phyloP scores from a whole-genome alignment of 2,797 vertebrate species.

The Syngnathus rostellatus region DNA sequence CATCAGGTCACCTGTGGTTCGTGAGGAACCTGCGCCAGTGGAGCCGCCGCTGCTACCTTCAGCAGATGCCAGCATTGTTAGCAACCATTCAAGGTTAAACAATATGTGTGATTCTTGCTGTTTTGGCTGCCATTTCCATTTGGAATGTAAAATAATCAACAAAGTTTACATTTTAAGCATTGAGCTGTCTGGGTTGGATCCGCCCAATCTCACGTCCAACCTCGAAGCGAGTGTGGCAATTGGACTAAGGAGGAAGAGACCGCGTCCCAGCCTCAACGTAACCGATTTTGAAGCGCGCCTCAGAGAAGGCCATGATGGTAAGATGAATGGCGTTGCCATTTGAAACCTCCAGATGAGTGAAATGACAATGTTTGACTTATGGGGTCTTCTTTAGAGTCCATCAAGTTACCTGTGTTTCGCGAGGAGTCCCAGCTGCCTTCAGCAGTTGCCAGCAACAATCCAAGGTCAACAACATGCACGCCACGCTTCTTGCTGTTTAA shows the following conservation, averaged over 20 bases:
- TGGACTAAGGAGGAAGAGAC: too few relatives aligned
- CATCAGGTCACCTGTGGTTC: conserved; percentile 56
- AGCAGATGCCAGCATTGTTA: conserved; percentile 12
- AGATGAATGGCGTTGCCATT: too few relatives aligned
- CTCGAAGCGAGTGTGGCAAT: too few relatives aligned
- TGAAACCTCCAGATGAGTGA: too few relatives aligned
- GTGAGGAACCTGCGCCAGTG: conserved; percentile 24
- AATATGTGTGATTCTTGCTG: not conserved
- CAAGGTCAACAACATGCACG: conserved; percentile 35
- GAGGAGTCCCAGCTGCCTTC: conserved; percentile 18
- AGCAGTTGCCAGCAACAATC: conserved; percentile 20
- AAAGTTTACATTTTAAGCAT: not conserved
- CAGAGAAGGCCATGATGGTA: too few relatives aligned
- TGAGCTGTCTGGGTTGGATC: too few relatives aligned
- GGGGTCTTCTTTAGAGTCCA: too few relatives aligned
- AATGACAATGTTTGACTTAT: too few relatives aligned
- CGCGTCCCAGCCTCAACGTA: too few relatives aligned
- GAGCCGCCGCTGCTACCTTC: conserved; percentile 18
- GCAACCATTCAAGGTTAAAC: conserved; percentile 41
- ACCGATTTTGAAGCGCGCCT: too few relatives aligned
- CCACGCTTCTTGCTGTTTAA: not conserved
- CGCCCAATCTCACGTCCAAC: too few relatives aligned
- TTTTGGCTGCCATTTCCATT: not conserved
- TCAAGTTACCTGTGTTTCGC: too few relatives aligned
- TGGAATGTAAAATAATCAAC: not conserved